Base-by-base conservation (phyloP, 30 jellyfish, hydroid and myxozoan species). In the Morbakka virulenta region DNA sequence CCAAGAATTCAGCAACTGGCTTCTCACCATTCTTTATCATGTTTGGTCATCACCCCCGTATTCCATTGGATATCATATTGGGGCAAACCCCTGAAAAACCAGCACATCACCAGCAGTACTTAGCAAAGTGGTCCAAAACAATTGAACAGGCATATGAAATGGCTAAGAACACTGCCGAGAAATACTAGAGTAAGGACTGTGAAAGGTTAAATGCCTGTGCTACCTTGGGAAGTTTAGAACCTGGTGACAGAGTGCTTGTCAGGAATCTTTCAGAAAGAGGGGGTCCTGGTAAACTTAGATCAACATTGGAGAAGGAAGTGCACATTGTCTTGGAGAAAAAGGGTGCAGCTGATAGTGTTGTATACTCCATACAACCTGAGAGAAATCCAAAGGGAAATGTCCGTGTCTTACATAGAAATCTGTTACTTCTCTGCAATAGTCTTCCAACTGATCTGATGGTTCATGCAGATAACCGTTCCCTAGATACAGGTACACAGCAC, bases 201-300 rank as follows among this genome's bases (percentile, higher is more conserved):
- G n/a, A n/a, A n/a, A n/a, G n/a, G n/a, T n/a, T n/a, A n/a, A n/a
- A n/a, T n/a, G n/a, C n/a, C n/a, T n/a, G n/a, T n/a, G n/a, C n/a
- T n/a, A n/a, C n/a, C n/a, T n/a, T n/a, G n/a, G n/a, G n/a, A n/a
- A n/a, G n/a, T n/a, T 52, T 79, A 30, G 67, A 64, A 29, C 84
- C 90, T 64, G 27, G 26, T 21, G 76, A 79, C 30, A 4, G 90
- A 2, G 90, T 64, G 30, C 76, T 79, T 1, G 75, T 79, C 2
- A 29, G 82, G 27, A 77, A 62, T 41, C 31, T 77, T 11, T 62
- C 80, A 47, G 88, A 77, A 74, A 34, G 83, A 47, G 88, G 88
- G n/a, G 88, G 88, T 32, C 83, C 88, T 24, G 88, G 88, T 1
- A 77, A 77, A 33, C 52, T 77, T 4, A 48, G 82, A 1, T 23